Base-by-base conservation (phyloP, 2,113 vertebrate species). In the Colius striatus region DNA sequence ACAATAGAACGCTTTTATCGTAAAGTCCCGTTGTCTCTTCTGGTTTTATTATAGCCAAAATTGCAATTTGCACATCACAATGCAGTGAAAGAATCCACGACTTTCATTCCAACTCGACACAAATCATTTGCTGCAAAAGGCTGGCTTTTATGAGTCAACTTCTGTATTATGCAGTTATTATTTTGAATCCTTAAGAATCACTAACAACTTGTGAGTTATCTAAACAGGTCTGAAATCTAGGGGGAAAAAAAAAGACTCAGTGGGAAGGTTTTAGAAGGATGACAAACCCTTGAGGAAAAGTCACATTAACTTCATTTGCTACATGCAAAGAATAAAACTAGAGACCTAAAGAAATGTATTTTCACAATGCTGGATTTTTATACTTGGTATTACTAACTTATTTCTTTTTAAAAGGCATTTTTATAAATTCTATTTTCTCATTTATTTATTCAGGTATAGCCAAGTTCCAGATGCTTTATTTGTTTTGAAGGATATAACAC, bases 1-100 rank as follows among this genome's bases (percentile, higher is more conserved):
- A 97, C 91, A 95, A 96, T 86, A 95, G 87, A 77, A 78, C n/a
- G 84, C 92, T 96, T 97, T 96, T 95, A 97, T 95, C 73, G 63
- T 68, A 61, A 95, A 94, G 90, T 75, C 88, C 90, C 70, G 43
- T 93, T 96, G 95, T 92, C 73, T 87, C 87, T 70, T 83, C 50
- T 15, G 5, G 91, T 87, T 95, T 94, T 87, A 80, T 78, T 77
- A 51, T 18, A 90, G 82, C 73, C 75, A 84, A 93, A 96, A 96
- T n/a, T 90, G 79, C 78, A 93, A 94, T 92, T 93, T 93, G 82
- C 89, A 95, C 87, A 92, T 95, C 90, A 95, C 77, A 95, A 90
- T 61, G 61, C 43, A 94, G 30, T 47, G 72, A 84, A 92, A 95
- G 87, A 83, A 89, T 47, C 63, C 82, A 90, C 29, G 61, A 62